Evolutionary conservation across 2,797 vertebrate genomes (phyloP), one percentile per base, ranked within the genome.

Genomic region (Sylvia borin): DNA sequence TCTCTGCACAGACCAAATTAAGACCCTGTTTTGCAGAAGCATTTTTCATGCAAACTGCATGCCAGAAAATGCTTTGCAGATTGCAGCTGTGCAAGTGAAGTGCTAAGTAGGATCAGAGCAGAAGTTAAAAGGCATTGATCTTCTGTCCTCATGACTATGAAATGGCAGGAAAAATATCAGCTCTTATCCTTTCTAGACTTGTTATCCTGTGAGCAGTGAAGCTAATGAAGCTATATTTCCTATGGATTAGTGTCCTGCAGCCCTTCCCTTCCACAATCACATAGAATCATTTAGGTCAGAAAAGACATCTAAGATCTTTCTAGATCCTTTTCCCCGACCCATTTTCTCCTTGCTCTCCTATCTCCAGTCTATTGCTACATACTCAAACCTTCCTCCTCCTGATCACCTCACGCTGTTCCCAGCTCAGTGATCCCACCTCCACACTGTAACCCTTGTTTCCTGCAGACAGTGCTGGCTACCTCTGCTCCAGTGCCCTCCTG

Each of bases 1-100:
- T 81, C 22, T 88, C 43, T 90, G 58, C 65, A 90, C 31, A 77
- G 54, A 72, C 62, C 76, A 62, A 95, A 84, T 96, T 97, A 95
- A 94, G 70, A 75, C 61, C 22, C 53, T 71, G 27, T 84, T 91
- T 92, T 88, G 71, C 71, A 82, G 71, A 94, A 87, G 70, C 0
- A 0, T 83, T 95, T 88, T 92, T 94, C 54, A 55, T 94, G 82
- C 89, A 90, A 80, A 87, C 81, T 68, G 45, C 29, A 61, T 80
- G 68, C 75, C 72, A 92, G 72, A 95, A 71, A 77, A 93, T 79
- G 53, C 78, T 88, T 92, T 95, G 61, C 70, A 38, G 75, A 65
- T 83, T 80, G 68, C 68, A 81, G 92, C 90, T 94, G 76, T 75
- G 82, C 51, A 72, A 81, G 50, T 45, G 61, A 92, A 73, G 58